phyloP scores from a whole-genome alignment of 2,113 vertebrate genomes.

The Peromyscus polionotus region DNA sequence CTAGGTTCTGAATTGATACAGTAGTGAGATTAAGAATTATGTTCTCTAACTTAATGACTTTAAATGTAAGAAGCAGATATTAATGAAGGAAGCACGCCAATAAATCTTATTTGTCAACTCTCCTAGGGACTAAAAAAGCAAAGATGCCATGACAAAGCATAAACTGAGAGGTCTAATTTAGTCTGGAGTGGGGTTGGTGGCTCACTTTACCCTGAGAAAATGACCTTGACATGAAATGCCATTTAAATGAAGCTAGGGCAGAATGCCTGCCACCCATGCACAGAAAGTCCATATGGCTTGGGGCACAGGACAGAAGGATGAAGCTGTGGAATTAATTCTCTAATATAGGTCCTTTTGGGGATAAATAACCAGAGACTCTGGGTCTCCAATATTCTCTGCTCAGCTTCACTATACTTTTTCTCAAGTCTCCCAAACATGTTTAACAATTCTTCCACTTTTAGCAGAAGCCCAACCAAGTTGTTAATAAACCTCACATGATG shows the following conservation, averaged over 20 bases:
- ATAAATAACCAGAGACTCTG: not conserved
- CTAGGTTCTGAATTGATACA: not conserved
- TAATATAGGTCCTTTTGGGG: not conserved
- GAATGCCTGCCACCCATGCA: not conserved
- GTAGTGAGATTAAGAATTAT: not conserved
- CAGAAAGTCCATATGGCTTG: not conserved
- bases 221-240: constrained; percentile 16
- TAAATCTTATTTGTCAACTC: not conserved
- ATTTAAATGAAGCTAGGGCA: constrained; percentile 1
- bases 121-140: not conserved
- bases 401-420: not conserved
- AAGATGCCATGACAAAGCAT: not conserved
- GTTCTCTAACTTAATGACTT: not conserved
- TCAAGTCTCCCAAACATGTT: constrained; percentile 26
- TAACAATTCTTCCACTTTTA: not conserved
- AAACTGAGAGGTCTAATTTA: not conserved
- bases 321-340: not conserved
- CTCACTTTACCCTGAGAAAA: constrained; percentile 20
- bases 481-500: not conserved
- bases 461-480: not conserved
- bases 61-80: not conserved
- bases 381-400: not conserved
- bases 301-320: not conserved
- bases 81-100: not conserved
- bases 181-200: not conserved